These are phyloP conservation scores for Ophion ventricosus DNA, from an alignment of 2,888 invertebrate species.

Conservation along the genomic window DNA sequence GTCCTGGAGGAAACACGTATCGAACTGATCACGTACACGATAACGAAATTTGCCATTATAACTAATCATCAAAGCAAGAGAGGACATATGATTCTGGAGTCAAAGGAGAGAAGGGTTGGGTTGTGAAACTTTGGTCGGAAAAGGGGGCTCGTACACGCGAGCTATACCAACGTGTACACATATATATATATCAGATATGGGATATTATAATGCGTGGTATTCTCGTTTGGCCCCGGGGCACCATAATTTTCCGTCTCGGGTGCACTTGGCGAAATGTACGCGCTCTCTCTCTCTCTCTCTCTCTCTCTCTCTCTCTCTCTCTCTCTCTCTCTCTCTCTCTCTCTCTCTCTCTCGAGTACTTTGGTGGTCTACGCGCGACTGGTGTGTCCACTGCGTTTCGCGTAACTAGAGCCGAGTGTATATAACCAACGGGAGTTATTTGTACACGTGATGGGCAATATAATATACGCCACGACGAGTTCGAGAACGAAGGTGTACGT, in stretches of 20 bases:
- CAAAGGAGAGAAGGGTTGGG: too few species aligned
- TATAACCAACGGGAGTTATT: slow-evolving; percentile 24
- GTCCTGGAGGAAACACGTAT: background rate
- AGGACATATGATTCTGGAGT: background rate
- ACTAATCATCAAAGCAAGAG: background rate
- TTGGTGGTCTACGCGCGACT: slow-evolving; percentile 25
- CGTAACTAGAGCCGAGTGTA: slow-evolving; percentile 51
- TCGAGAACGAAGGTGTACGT: slow-evolving; percentile 47
- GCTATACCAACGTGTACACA: background rate
- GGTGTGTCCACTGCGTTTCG: slow-evolving; percentile 19
- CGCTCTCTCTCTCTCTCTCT: too few species aligned
- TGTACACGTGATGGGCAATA: slow-evolving; percentile 28
- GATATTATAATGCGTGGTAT: slow-evolving; percentile 37
- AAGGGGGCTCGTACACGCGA: slow-evolving; percentile 4
- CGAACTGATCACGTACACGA: slow-evolving; percentile 8
- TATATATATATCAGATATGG: slow-evolving; percentile 28
- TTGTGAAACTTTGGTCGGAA: slow-evolving; percentile 6
- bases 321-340: too few species aligned
- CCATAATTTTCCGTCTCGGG: slow-evolving; percentile 61
- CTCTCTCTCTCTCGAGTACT: slow-evolving; percentile 39
- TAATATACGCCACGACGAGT: slow-evolving; percentile 50
- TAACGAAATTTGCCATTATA: background rate
- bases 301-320: too few species aligned
- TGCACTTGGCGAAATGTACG: slow-evolving; percentile 35
- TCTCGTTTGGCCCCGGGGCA: slow-evolving; percentile 43